Evolutionary conservation across 2,113 vertebrate species (phyloP), one percentile per base, ranked within the genome.

Genomic region (Oncorhynchus tshawytscha): DNA sequence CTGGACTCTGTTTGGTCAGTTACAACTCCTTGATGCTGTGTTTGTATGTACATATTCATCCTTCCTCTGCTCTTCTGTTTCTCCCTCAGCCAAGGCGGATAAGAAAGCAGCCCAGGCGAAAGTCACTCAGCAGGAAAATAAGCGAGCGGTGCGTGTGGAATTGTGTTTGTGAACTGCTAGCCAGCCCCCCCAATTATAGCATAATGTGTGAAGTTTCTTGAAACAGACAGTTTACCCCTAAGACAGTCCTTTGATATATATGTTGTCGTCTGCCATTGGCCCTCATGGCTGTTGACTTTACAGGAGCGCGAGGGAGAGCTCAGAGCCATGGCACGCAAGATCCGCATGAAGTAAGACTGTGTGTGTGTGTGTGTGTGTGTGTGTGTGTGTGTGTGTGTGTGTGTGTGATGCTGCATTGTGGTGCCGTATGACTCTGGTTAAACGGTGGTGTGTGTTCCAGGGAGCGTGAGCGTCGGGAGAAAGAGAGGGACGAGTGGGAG

Each of bases 241-340:
- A 54, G 51, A 54, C 51, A 54, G 51, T 54, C 51, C 12, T 54
- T 54, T 54, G 12, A 54, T 54, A 18, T 49, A 34, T 12, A 25
- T 18, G 8, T 72, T 4, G 29, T 64, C 7, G 27, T 54, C 3
- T 27, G 18, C 49, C 45, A 25, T 27, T 78, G 22, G 20, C 82
- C 66, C 77, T 75, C 7, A 13, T 2, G 20, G 31, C 83, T 65
- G 3, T 76, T 84, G 85, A 18, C 80, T 74, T 88, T 77, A 57
- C 85, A 97, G 96, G 96, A 98, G 76, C 92, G 96, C n/a, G 96
- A 97, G 66, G 96, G 96, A 5, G 96, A 97, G 72, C 94, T 98
- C 0, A 92, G 96, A 16, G 96, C 96, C 85, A 98, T 98, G 96
- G 96, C 96, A 82, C 94, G 96, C 75, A 98, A 98, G 86, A 98